phyloP scores from a whole-genome alignment of 1,140 invertebrate genomes.

The Drosophila littoralis region DNA sequence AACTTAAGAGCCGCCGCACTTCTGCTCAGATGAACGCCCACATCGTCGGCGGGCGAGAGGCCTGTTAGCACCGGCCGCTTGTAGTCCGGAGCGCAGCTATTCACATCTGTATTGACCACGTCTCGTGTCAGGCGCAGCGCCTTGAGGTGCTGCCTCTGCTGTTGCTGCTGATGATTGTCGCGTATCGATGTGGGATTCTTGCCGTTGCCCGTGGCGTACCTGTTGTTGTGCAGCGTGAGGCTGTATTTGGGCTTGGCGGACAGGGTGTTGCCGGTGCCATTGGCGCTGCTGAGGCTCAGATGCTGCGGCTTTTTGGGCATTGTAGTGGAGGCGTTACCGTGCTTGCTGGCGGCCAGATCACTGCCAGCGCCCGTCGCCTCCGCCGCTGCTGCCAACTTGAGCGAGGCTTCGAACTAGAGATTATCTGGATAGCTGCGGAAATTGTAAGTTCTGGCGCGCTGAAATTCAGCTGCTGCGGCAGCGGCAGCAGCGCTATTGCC shows the following conservation, averaged over 20 bases:
- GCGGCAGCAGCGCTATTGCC: constrained; percentile 58
- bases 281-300: constrained; percentile 54
- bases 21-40: constrained; percentile 57
- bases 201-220: constrained; percentile 42
- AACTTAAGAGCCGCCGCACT: constrained; percentile 21
- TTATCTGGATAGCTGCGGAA: constrained; percentile 83
- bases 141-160: constrained; percentile 64
- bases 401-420: constrained; percentile 83
- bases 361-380: constrained; percentile 28
- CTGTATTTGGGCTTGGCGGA: constrained; percentile 43
- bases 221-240: constrained; percentile 52
- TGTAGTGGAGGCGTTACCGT: constrained; percentile 44
- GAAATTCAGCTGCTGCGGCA: constrained; percentile 72
- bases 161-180: constrained; percentile 63
- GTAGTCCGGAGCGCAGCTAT: constrained; percentile 34
- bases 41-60: constrained; percentile 54
- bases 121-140: constrained; percentile 64
- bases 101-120: constrained; percentile 22
- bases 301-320: constrained; percentile 78
- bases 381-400: constrained; percentile 64
- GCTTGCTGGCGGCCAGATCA: constrained; percentile 29
- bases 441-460: constrained; percentile 82
- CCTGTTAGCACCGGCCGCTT: constrained; percentile 45
- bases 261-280: background rate
- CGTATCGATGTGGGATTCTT: constrained; percentile 51